Evolutionary conservation across 2,888 invertebrate genomes (phyloP).

Genomic region (Drosophila rubida): DNA sequence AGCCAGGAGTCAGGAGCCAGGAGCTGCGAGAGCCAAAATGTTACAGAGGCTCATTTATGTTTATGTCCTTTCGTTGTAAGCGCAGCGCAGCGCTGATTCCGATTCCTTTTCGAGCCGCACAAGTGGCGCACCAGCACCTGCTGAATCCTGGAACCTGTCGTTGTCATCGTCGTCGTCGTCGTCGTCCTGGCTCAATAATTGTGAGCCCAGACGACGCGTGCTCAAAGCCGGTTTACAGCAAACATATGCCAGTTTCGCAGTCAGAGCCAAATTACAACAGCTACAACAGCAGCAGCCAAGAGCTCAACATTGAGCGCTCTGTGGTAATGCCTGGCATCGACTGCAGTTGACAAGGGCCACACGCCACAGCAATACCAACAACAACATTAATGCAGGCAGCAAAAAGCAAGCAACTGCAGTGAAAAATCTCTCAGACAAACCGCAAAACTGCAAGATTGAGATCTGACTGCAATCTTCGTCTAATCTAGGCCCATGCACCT

Average conservation of each 20-base stretch:
- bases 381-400: constrained; percentile 1
- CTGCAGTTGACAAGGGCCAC: constrained; percentile 74
- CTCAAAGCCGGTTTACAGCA: constrained; percentile 73
- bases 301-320: constrained; percentile 2
- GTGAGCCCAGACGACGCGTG: constrained; percentile 76
- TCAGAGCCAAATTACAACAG: constrained; percentile 67
- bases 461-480: constrained; percentile 63
- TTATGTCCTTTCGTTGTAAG: constrained; percentile 79
- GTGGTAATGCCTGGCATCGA: constrained; percentile 14
- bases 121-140: constrained; percentile 70
- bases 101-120: constrained; percentile 69
- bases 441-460: constrained; percentile 55
- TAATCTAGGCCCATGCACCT: constrained; percentile 67
- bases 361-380: constrained; percentile 61
- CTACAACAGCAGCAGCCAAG: constrained; percentile 59
- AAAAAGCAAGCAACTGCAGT: constrained; percentile 40
- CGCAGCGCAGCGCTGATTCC: constrained; percentile 65
- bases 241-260: constrained; percentile 65
- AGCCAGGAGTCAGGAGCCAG: constrained; percentile 38
- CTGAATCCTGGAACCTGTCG: constrained; percentile 79
- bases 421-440: constrained; percentile 72
- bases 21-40: constrained; percentile 49
- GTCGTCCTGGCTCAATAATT: constrained; percentile 71
- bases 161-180: constrained; percentile 46
- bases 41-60: constrained; percentile 80